Conservation (phyloP, 1,140 invertebrate genomes). For the Ctenoplectra terminalis region DNA sequence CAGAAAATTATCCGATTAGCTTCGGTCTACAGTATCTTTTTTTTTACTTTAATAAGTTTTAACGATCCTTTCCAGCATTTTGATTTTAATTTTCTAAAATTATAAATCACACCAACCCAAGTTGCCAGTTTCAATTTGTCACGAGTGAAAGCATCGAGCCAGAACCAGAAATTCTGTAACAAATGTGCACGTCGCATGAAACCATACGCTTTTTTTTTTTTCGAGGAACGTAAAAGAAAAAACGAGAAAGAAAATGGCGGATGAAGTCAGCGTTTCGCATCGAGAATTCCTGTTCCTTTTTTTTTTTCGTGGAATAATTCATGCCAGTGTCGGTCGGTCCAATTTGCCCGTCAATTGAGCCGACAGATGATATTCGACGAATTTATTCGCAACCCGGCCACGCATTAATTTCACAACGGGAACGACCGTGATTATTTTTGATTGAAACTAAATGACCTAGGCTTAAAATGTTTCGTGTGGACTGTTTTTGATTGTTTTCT, state of each 20-base stretch:
- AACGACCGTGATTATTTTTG: constrained; percentile 42
- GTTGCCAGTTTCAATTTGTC: not conserved
- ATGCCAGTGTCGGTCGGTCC: not conserved
- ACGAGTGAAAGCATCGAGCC: not conserved
- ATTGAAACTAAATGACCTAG: constrained; percentile 20
- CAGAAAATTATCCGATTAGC: no score
- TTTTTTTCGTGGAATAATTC: constrained; percentile 30
- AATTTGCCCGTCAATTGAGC: constrained; percentile 44
- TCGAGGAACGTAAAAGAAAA: no score
- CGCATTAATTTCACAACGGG: constrained; percentile 22
- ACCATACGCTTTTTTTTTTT: not conserved
- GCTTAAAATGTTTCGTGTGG: not conserved
- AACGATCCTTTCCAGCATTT: no score
- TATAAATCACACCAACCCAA: not conserved
- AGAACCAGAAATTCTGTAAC: not conserved
- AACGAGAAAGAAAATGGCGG: not conserved
- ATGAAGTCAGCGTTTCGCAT: not conserved
- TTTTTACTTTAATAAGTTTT: no score
- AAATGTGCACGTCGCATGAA: not conserved
- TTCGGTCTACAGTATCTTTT: no score
- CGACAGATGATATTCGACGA: constrained; percentile 30
- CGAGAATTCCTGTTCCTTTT: not conserved
- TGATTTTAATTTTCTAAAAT: not conserved
- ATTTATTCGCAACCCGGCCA: constrained; percentile 18
- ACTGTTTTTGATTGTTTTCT: constrained; percentile 1